Conservation (phyloP, 2,888 invertebrate genomes). For the Dioctria rufipes region DNA sequence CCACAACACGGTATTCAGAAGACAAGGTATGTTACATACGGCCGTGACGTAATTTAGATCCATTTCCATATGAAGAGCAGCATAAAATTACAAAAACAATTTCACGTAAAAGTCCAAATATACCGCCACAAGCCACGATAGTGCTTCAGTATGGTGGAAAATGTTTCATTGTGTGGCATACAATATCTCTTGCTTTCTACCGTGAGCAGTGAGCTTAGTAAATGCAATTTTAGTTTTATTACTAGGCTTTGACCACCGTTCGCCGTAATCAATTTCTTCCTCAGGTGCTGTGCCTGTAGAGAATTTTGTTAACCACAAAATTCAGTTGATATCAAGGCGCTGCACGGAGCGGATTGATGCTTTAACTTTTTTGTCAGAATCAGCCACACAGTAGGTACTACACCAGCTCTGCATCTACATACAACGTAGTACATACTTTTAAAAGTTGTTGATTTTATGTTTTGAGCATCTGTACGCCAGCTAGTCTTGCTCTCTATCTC, state of each 20-base stretch:
- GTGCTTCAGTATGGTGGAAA: too few species aligned
- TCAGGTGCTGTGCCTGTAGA: neutral
- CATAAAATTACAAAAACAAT: too few species aligned
- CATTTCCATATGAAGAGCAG: too few species aligned
- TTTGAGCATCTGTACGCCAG: neutral
- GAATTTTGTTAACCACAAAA: neutral
- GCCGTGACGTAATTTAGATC: too few species aligned
- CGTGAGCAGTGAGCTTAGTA: too few species aligned
- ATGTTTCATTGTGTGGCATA: neutral
- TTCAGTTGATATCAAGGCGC: slow-evolving; percentile 27
- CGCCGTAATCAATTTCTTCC: neutral
- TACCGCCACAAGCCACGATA: too few species aligned
- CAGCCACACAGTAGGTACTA: too few species aligned
- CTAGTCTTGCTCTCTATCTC: slow-evolving; percentile 25
- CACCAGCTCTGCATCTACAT: neutral
- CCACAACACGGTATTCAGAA: neutral
- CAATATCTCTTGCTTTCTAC: neutral
- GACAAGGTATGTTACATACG: neutral
- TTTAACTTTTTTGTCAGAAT: too few species aligned
- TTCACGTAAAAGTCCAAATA: too few species aligned
- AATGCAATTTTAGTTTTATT: neutral
- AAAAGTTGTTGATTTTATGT: neutral
- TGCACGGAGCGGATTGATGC: neutral
- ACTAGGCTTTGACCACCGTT: neutral
- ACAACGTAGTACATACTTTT: neutral